phyloP scores from a whole-genome alignment of 2,888 invertebrate genomes.

The Tyria jacobaeae region DNA sequence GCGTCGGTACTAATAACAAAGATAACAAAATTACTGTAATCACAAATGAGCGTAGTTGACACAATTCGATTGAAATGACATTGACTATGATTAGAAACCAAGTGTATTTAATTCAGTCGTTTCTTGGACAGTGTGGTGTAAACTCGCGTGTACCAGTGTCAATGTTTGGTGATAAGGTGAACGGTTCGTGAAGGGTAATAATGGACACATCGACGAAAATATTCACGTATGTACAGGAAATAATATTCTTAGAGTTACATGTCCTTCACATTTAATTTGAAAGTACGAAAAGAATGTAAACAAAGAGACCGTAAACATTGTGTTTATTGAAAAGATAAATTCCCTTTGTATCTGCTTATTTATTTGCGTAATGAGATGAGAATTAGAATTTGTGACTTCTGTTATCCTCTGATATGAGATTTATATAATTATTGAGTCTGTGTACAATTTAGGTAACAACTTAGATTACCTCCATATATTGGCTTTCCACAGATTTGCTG shows the following conservation, averaged over 20 bases:
- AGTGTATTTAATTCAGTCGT: slow-evolving; percentile 21
- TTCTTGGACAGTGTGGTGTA: slow-evolving; percentile 14
- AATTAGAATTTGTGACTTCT: background rate
- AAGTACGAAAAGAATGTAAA: background rate
- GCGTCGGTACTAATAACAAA: background rate
- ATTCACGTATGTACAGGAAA: slow-evolving; percentile 26
- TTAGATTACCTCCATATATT: too few species aligned
- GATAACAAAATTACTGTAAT: slow-evolving; percentile 7
- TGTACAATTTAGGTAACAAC: too few species aligned
- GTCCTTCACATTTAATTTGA: background rate
- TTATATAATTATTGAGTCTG: too few species aligned
- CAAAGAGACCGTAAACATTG: background rate
- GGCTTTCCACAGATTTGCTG: too few species aligned
- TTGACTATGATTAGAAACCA: slow-evolving; percentile 20
- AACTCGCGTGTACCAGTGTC: slow-evolving; percentile 11
- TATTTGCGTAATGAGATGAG: background rate
- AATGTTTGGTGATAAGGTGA: slow-evolving; percentile 28
- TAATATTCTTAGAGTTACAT: background rate
- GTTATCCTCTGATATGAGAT: too few species aligned
- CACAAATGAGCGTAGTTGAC: slow-evolving; percentile 6
- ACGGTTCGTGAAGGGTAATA: slow-evolving; percentile 7
- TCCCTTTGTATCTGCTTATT: background rate
- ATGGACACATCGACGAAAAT: slow-evolving; percentile 20
- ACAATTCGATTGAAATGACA: slow-evolving; percentile 21
- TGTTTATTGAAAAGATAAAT: slow-evolving; percentile 1